These are phyloP conservation scores for Chascanopsetta lugubris DNA, from an alignment of 2,113 vertebrate species.

Conservation along the genomic window DNA sequence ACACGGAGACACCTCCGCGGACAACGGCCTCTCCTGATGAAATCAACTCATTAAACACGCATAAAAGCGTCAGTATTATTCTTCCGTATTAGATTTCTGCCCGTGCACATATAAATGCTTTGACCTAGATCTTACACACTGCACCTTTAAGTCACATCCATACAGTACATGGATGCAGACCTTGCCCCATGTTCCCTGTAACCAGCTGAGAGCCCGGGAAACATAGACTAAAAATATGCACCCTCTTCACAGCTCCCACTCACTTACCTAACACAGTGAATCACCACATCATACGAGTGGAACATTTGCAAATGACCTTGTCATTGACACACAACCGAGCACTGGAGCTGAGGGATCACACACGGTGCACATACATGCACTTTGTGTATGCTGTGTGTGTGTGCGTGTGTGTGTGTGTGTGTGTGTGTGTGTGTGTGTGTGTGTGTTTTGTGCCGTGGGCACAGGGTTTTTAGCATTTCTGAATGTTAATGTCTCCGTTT, in stretches of 20 bases:
- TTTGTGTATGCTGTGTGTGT: background rate
- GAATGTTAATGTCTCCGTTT: conserved; percentile 4
- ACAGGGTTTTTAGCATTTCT: conserved; percentile 5
- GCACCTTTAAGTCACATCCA: background rate
- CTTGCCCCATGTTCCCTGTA: conserved; percentile 29
- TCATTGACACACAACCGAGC: conserved; percentile 50
- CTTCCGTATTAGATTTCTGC: too few relatives aligned
- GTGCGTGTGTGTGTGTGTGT: background rate
- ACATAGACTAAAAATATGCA: conserved; percentile 69
- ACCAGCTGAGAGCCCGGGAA: conserved; percentile 47
- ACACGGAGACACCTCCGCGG: too few relatives aligned
- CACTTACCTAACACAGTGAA: conserved; percentile 76
- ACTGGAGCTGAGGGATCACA: conserved; percentile 15
- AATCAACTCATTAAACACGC: too few relatives aligned
- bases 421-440: conserved; percentile 1
- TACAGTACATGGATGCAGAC: background rate
- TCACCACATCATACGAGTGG: conserved; percentile 65
- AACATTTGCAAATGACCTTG: conserved; percentile 69
- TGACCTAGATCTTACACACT: background rate
- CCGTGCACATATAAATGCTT: too few relatives aligned
- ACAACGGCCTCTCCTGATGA: too few relatives aligned
- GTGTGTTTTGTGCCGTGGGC: background rate
- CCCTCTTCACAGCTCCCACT: conserved; percentile 66
- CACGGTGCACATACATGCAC: background rate
- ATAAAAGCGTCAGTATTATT: too few relatives aligned